Conservation (phyloP, 53 echinoderm and acorn worm species). For the Paracentrotus lividus region DNA sequence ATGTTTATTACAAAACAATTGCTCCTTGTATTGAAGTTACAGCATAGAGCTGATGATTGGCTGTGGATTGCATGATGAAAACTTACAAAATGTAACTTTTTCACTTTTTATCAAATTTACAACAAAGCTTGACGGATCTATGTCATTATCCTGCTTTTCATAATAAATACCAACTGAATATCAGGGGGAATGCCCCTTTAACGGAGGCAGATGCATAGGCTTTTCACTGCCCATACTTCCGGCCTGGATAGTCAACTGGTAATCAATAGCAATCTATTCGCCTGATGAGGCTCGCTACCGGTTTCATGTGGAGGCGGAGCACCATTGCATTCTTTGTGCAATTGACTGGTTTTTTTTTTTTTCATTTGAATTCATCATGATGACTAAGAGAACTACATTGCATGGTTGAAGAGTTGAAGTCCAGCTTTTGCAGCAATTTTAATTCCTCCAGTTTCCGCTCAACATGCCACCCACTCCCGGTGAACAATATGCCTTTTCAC, state of each 20-base stretch:
- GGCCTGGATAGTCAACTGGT: slow-evolving; percentile 36
- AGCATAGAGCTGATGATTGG: no score
- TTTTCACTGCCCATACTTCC: slow-evolving; percentile 21
- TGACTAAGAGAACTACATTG: slow-evolving; percentile 29
- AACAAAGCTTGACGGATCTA: no score
- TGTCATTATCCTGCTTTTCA: no score
- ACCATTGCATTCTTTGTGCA: not conserved
- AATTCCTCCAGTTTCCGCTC: not conserved
- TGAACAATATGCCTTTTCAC: not conserved
- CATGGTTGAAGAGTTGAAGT: not conserved
- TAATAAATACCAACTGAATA: no score
- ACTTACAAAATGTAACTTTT: no score
- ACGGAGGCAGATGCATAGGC: not conserved
- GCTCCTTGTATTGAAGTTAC: no score
- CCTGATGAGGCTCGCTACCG: not conserved
- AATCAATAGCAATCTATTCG: slow-evolving; percentile 35
- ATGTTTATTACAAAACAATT: no score
- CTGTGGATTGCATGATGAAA: no score
- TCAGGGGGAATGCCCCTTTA: no score
- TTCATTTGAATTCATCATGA: not conserved
- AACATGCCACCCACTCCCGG: not conserved
- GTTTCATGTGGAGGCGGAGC: not conserved
- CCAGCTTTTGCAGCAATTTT: not conserved
- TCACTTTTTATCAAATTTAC: no score
- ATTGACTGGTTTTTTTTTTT: not conserved